These are phyloP conservation scores for Blomia tropicalis DNA, from an alignment of 2,888 invertebrate species.

Conservation along the genomic window DNA sequence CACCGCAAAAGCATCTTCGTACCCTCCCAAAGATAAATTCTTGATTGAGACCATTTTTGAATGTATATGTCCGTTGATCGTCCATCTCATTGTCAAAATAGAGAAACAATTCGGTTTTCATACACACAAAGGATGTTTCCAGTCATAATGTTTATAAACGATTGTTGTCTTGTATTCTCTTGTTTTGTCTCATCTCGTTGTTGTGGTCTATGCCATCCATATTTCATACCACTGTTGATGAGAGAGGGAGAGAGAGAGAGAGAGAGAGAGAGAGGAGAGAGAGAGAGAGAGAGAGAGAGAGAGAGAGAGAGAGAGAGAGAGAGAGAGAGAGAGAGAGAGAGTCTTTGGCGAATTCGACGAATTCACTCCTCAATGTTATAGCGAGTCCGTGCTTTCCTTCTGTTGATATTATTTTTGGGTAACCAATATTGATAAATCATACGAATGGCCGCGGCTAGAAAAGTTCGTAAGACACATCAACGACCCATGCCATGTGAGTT, in stretches of 20 bases:
- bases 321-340: no score
- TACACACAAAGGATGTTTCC: constrained; percentile 4
- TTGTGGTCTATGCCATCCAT: not conserved
- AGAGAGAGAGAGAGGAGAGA: no score
- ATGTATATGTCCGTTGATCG: no score
- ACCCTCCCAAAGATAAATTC: not conserved
- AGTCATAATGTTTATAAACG: constrained; percentile 9
- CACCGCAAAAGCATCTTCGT: no score
- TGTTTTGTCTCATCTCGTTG: no score
- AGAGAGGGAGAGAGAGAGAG: no score
- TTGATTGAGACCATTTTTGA: no score
- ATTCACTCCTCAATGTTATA: not conserved
- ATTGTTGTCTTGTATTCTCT: not conserved
- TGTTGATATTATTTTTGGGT: constrained; percentile 5
- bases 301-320: no score
- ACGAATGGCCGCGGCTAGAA: constrained; percentile 4
- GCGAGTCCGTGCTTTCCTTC: not conserved
- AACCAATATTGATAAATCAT: not conserved
- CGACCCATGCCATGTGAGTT: not conserved
- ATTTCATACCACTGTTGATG: not conserved
- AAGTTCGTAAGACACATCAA: no score
- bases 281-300: no score
- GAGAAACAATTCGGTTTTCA: constrained; percentile 8
- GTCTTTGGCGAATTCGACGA: no score
- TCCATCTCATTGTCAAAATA: constrained; percentile 5